A percentile compares a stretch with the other conserved stretches of the same genome.
Evolutionary conservation across 2,113 vertebrate genomes (phyloP).

Genomic region (Thunnus maccoyii): DNA sequence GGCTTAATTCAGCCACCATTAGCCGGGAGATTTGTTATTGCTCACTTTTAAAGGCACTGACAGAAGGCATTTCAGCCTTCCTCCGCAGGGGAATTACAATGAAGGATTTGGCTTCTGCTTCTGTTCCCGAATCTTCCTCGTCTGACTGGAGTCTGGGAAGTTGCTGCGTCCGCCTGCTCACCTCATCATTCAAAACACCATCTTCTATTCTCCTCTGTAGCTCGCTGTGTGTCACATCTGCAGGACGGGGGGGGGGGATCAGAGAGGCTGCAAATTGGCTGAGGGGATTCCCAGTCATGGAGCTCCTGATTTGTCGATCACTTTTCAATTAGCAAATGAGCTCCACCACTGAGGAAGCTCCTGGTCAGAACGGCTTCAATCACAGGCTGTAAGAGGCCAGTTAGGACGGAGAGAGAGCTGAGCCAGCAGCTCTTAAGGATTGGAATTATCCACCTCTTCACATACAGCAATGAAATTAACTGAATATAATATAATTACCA

Average conservation of each 20-base stretch:
- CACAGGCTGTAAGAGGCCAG: slow-evolving; percentile 39
- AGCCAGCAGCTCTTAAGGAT: slow-evolving; percentile 56
- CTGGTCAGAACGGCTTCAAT: slow-evolving; percentile 42
- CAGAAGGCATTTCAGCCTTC: slow-evolving; percentile 60
- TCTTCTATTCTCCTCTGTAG: neutral
- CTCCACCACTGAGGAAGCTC: slow-evolving; percentile 30
- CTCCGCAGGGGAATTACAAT: slow-evolving; percentile 57
- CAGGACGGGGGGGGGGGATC: neutral
- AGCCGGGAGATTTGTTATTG: slow-evolving; percentile 79
- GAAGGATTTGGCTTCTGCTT: slow-evolving; percentile 45
- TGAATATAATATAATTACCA: slow-evolving; percentile 71
- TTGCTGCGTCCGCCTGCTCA: slow-evolving; percentile 9
- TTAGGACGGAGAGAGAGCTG: slow-evolving; percentile 57
- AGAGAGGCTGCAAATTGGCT: slow-evolving; percentile 52
- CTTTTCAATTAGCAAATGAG: slow-evolving; percentile 82
- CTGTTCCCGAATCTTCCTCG: slow-evolving; percentile 17
- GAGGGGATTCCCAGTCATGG: slow-evolving; percentile 71
- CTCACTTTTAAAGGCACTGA: slow-evolving; percentile 66
- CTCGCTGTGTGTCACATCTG: slow-evolving; percentile 5
- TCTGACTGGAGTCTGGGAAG: slow-evolving; percentile 42
- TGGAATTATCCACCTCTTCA: slow-evolving; percentile 47
- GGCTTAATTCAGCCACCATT: slow-evolving; percentile 77
- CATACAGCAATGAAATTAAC: slow-evolving; percentile 66
- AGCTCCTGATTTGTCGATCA: slow-evolving; percentile 73
- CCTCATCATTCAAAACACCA: slow-evolving; percentile 42